Base-by-base conservation (phyloP, 2,113 vertebrate species). In the Hipposideros armiger region DNA sequence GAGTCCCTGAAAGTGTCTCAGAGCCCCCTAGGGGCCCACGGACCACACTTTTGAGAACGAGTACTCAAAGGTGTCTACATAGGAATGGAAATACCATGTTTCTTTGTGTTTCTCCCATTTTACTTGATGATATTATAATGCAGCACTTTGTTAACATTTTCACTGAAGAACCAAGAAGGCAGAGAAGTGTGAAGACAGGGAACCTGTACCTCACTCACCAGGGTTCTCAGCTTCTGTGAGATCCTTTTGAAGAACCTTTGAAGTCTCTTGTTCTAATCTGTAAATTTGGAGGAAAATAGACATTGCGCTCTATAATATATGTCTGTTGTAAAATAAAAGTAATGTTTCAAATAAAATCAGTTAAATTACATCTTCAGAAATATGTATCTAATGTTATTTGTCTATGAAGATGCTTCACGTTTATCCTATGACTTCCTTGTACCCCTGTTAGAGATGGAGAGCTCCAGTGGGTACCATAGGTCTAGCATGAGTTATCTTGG, bases 311-410 rank as follows among this genome's bases (percentile, higher is more conserved):
- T 64, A 6, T 76, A 36, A 36, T 62, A 50, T 7, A 11, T 52
- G 10, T 72, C 60, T 45, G n/a, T 56, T 88, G 80, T 76, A 83
- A 45, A 72, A 67, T 86, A 81, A 69, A 92, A 93, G 82, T 64
- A 14, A 82, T 45, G 15, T 70, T 89, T 88, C 69, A 36, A 93
- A 54, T 97, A 52, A 88, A 58, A 45, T 56, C 36, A 52, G 64
- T 77, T 74, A 80, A 77, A 36, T 83, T 47, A 50, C 52, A 45
- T 82, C 84, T 90, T 15, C 22, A 10, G 22, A 36, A 36, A 82
- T 22, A 10, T 0, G 2, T 32, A 4, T 22, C 10, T 19, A 28
- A 36, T 3, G 9, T 32, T 30, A 5, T 36, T 58, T 84, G 24
- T 47, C 47, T 66, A 0, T 84, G 30, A 81, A 87, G 69, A 62